A percentile compares a stretch with the other conserved stretches of the same genome.
These are phyloP conservation scores for Aleiodes sp. DNA, from an alignment of 1,140 invertebrate species.

Conservation along the genomic window DNA sequence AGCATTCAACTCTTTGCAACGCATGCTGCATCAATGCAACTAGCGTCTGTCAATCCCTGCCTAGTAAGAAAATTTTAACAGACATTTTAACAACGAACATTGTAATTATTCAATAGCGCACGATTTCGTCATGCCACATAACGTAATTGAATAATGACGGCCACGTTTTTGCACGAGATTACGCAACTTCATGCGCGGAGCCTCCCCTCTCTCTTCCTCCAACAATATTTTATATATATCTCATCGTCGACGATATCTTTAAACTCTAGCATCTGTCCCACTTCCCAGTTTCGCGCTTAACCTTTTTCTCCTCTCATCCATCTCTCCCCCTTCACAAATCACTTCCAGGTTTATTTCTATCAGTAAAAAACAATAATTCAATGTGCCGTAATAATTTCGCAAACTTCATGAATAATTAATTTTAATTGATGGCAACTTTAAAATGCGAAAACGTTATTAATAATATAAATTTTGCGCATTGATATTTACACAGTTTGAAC, in stretches of 20 bases:
- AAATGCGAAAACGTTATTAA: too few species aligned
- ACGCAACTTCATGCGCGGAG: conserved; percentile 37
- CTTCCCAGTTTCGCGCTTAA: background rate
- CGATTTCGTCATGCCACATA: conserved; percentile 42
- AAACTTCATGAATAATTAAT: too few species aligned
- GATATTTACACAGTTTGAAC: too few species aligned
- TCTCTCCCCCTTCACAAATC: too few species aligned
- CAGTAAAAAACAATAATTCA: too few species aligned
- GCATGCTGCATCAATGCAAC: background rate
- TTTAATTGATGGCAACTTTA: too few species aligned
- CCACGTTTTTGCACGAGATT: conserved; percentile 44
- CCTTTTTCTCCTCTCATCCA: too few species aligned
- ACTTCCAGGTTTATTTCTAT: too few species aligned
- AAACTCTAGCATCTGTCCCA: background rate
- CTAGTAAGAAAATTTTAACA: conserved; percentile 8
- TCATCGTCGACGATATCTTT: background rate
- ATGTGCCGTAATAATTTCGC: too few species aligned
- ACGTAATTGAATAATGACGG: conserved; percentile 48
- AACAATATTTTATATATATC: conserved; percentile 20
- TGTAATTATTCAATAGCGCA: conserved; percentile 47
- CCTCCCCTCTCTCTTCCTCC: background rate
- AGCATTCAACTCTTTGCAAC: too few species aligned
- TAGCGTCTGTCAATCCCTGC: background rate
- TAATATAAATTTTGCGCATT: too few species aligned
- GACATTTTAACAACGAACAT: conserved; percentile 38